A percentile compares a stretch with the other conserved stretches of the same genome.
phyloP scores from a whole-genome alignment of 2,113 vertebrate species.

The Semnornis frantzii region DNA sequence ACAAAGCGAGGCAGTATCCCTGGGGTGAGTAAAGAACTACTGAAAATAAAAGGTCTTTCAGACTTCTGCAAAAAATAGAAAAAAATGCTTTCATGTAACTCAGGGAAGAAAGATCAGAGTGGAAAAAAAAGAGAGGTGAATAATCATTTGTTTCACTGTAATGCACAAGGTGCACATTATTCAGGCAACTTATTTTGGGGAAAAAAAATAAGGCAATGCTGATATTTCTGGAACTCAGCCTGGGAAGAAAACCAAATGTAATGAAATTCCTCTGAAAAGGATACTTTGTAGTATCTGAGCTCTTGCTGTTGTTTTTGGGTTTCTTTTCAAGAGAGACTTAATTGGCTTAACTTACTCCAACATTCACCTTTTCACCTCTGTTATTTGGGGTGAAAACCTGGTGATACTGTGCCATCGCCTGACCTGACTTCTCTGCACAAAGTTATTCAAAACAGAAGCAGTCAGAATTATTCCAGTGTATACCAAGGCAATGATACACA shows the following conservation, averaged over 20 bases:
- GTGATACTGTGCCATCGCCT: background rate
- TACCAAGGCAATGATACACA: background rate
- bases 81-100: background rate
- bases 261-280: slow-evolving; percentile 36
- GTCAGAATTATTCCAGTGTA: background rate
- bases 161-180: slow-evolving; percentile 20
- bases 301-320: slow-evolving; percentile 11
- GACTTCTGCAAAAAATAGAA: background rate
- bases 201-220: background rate
- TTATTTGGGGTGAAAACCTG: background rate
- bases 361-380: background rate
- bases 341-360: background rate
- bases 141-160: background rate
- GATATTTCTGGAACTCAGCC: slow-evolving; percentile 3
- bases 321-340: slow-evolving; percentile 5
- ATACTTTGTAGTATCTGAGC: background rate
- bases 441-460: background rate
- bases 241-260: slow-evolving; percentile 9
- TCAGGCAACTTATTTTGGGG: background rate
- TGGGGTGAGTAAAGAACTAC: background rate
- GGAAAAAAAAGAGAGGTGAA: background rate
- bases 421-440: background rate
- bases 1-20: background rate
- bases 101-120: background rate
- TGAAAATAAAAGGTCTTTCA: background rate